Conservation (phyloP, 2,113 vertebrate genomes). For the Cottus gobio region DNA sequence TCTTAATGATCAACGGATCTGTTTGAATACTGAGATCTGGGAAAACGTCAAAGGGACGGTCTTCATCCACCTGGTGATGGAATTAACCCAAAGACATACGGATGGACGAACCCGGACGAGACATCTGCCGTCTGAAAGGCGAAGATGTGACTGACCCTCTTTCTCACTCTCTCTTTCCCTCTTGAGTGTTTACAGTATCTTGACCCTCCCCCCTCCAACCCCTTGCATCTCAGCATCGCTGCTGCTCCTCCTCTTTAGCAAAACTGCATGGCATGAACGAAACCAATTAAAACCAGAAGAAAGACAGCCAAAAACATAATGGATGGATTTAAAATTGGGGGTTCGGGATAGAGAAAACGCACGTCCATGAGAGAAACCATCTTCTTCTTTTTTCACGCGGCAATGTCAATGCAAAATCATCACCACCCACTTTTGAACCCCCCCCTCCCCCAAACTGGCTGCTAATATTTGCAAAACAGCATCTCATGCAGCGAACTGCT, state of each 20-base stretch:
- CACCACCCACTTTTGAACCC: conserved; percentile 25
- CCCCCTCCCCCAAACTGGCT: conserved; percentile 15
- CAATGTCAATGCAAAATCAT: conserved; percentile 51
- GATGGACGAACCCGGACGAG: conserved; percentile 5
- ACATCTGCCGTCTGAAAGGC: background rate
- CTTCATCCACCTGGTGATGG: conserved; percentile 22
- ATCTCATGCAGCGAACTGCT: conserved; percentile 41
- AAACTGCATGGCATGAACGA: conserved; percentile 84
- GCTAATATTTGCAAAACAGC: conserved; percentile 45
- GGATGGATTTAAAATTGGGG: conserved; percentile 26
- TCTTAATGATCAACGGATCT: conserved; percentile 10
- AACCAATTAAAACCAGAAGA: conserved; percentile 55
- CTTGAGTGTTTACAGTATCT: conserved; percentile 36
- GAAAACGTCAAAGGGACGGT: background rate
- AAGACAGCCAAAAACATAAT: conserved; percentile 49
- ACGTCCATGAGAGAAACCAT: conserved; percentile 21
- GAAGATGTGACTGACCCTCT: conserved; percentile 31
- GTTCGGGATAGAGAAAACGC: background rate
- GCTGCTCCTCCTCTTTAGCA: conserved; percentile 72
- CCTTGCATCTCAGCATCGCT: conserved; percentile 65
- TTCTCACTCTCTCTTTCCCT: conserved; percentile 54
- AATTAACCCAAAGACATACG: conserved; percentile 49
- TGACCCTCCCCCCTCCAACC: background rate
- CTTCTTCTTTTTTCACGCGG: conserved; percentile 7
- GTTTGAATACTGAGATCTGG: conserved; percentile 1